Base-by-base conservation (phyloP, 2,888 invertebrate species). In the Helleia helle region DNA sequence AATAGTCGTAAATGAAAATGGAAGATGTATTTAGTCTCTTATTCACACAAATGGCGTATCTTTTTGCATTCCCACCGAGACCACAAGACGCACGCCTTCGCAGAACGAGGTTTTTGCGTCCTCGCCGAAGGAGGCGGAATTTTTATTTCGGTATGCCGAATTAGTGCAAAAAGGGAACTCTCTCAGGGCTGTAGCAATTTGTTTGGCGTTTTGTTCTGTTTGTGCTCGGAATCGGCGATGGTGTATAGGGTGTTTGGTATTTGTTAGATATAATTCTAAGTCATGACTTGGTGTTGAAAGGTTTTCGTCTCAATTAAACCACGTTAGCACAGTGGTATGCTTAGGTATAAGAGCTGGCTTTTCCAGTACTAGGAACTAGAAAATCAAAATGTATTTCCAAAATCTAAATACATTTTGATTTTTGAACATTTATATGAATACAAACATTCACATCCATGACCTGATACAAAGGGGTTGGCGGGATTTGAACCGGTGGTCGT, bases 101-200 rank as follows among this genome's bases (percentile, higher is more conserved):
- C 46, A 68, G 73, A 72, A 72, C 51, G 50, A 61, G 49, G 59
- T 76, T 79, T 75, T 76, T 73, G 65, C 58, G 45, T 44, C 40
- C 40, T 57, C 67, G 55, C 65, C 65, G 73, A 80, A 70, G 79
- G 81, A 74, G 74, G 64, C 57, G 83, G 83, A 72, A 84, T 84
- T 72, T 84, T 84, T 83, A 84, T 84, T 83, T 81, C 76, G 84
- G 84, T 71, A 84, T 84, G 83, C 83, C 83, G 84, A 84, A 84
- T 84, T 83, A 73, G 83, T 79, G 73, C 84, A 84, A 84, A 84
- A 84, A 84, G 67, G 60, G 52, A 66, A 59, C 69, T 65, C 67
- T 75, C 80, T 64, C 76, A 75, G 66, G 61, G 55, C 56, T 56
- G 58, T 52, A 49, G 74, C 79, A 83, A 84, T 83, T 84, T 83